phyloP scores from a whole-genome alignment of 2,113 vertebrate genomes.

The Pongo pygmaeus region DNA sequence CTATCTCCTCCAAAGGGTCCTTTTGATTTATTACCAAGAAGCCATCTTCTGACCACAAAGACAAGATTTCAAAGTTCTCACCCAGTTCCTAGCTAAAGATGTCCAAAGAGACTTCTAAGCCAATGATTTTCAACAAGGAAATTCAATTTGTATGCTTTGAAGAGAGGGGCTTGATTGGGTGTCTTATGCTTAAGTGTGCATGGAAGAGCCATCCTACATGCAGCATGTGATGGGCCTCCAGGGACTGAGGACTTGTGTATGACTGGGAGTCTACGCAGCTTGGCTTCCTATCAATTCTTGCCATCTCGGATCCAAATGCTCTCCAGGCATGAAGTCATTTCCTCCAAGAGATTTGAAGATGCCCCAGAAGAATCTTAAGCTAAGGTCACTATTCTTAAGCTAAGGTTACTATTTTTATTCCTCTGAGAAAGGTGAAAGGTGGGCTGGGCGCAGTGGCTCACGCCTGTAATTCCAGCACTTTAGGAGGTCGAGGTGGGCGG shows the following conservation, averaged over 20 bases:
- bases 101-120: neutral
- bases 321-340: neutral
- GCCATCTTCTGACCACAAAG: neutral
- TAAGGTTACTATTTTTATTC: neutral
- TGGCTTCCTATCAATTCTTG: neutral
- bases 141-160: neutral
- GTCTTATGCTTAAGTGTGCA: neutral
- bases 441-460: no score
- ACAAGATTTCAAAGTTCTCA: neutral
- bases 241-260: neutral
- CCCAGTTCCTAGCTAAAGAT: neutral
- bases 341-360: neutral
- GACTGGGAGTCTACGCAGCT: neutral
- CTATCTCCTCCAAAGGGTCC: neutral
- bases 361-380: neutral
- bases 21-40: neutral
- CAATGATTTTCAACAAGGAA: slow-evolving; percentile 1
- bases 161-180: neutral
- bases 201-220: neutral
- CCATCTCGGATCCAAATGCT: neutral
- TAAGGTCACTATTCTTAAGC: neutral
- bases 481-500: no score
- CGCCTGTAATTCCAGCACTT: no score
- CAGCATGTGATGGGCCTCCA: neutral
- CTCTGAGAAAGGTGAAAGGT: neutral